phyloP scores from a whole-genome alignment of 2,797 vertebrate species.

The Channallabes apus region DNA sequence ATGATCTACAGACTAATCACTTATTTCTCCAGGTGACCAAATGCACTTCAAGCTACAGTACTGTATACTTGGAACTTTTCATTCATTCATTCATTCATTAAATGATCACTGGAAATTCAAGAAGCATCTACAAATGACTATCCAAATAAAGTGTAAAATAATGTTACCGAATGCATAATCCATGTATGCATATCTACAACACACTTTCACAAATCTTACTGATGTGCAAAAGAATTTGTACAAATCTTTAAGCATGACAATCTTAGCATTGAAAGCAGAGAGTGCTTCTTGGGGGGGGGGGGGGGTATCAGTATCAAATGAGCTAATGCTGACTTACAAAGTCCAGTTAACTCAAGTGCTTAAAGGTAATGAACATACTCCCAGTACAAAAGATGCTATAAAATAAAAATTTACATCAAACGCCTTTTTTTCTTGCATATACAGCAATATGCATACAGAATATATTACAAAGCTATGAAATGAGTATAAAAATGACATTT shows the following conservation, averaged over 20 bases:
- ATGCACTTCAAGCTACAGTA: not conserved
- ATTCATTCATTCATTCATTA: not conserved
- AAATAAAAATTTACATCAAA: constrained; percentile 50
- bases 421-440: constrained; percentile 51
- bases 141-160: constrained; percentile 28
- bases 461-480: constrained; percentile 66
- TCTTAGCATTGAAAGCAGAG: constrained; percentile 57
- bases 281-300: constrained; percentile 32
- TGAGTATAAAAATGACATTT: constrained; percentile 54
- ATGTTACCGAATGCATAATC: constrained; percentile 34
- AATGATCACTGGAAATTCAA: not conserved
- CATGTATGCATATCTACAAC: constrained; percentile 42
- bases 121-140: constrained; percentile 13
- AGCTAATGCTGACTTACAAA: constrained; percentile 43
- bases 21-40: constrained; percentile 8
- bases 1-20: constrained; percentile 1
- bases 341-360: constrained; percentile 24
- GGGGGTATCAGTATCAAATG: constrained; percentile 36
- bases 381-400: constrained; percentile 44
- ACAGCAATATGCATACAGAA: constrained; percentile 53
- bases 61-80: not conserved
- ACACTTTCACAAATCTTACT: constrained; percentile 42
- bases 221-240: constrained; percentile 59
- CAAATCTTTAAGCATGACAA: constrained; percentile 59
- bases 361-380: constrained; percentile 43